Conservation (phyloP, 2,888 invertebrate genomes). For the Drosophila nigricruria region DNA sequence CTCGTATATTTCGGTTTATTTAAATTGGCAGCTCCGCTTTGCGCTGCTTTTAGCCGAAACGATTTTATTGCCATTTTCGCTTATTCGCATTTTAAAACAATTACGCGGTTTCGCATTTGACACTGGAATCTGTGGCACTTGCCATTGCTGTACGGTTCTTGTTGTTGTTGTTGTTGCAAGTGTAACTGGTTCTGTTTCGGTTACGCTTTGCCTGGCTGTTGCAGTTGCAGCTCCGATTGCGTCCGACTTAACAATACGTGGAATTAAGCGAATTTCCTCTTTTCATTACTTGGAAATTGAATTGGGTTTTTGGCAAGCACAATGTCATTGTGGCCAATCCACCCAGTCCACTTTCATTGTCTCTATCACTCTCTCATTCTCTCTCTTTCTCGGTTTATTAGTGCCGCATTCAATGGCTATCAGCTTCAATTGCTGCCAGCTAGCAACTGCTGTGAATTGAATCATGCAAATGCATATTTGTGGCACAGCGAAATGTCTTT, state of each 20-base stretch:
- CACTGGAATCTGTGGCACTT: constrained; percentile 46
- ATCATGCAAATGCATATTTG: constrained; percentile 36
- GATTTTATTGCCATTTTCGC: constrained; percentile 54
- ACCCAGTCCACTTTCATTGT: constrained; percentile 14
- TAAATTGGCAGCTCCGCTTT: constrained; percentile 51
- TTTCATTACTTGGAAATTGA: constrained; percentile 76
- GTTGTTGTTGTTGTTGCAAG: constrained; percentile 1
- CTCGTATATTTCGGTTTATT: constrained; percentile 64
- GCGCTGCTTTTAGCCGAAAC: constrained; percentile 7
- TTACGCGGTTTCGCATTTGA: constrained; percentile 78
- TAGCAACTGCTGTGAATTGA: constrained; percentile 15
- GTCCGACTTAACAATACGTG: constrained; percentile 65
- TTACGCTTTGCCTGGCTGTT: constrained; percentile 29
- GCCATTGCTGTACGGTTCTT: constrained; percentile 18
- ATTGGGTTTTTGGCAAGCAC: constrained; percentile 62
- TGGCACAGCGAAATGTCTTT: constrained; percentile 7
- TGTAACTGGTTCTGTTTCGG: constrained; percentile 35
- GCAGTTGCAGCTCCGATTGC: constrained; percentile 53
- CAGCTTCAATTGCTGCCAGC: constrained; percentile 3
- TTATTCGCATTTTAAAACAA: constrained; percentile 73
- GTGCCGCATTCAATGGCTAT: constrained; percentile 18
- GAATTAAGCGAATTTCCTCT: constrained; percentile 74
- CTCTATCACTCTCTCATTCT: neutral
- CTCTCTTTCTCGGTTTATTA: constrained; percentile 25
- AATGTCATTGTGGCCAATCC: constrained; percentile 15